Evolutionary conservation across 2,888 invertebrate species (phyloP), one percentile per base, ranked within the genome.

Genomic region (Parnassius smintheus): DNA sequence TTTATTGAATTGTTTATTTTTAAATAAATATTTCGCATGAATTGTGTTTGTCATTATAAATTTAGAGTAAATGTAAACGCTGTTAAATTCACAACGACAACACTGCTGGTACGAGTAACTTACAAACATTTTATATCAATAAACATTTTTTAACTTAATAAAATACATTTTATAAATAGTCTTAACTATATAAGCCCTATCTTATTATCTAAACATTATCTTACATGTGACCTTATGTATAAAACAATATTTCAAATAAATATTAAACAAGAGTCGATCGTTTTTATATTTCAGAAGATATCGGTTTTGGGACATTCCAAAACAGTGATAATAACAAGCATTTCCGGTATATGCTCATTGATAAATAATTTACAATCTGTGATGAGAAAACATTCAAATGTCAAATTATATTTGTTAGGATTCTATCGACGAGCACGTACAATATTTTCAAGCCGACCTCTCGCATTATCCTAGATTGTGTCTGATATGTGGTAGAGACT

Each of bases 371-470:
- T 60, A 66, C 64, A 67, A 69, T 57, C 62, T 62, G 66, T 70
- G 67, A 45, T 13, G 49, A 59, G 67, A 70, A 70, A 75, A 69
- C 62, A 67, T 42, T 62, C 54, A 53, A 46, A 53, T 48, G 48
- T 58, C 49, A 67, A 64, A 59, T 58, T 54, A 61, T 53, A 59
- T 48, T 35, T 13, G 13, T 7, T 49, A 53, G 56, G 65, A 62
- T 72, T 74, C 72, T 74, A 77, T 78, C 77, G 76, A 77, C 68
- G 73, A 77, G 77, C 76, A 78, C 76, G 78, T 75, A 75, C 58
- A 53, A 54, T 35, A 41, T 50, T 48, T 35, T 18, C 42, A 58
- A 60, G 57, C 42, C 4, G 35, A 66, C 60, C 54, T 52, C 48
- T 66, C 59, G 18, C 62, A 65, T 50, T 56, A 52, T 61, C 42